Evolutionary conservation across 1,140 invertebrate genomes (phyloP), one percentile per base, ranked within the genome.

Genomic region (Zaprionus lachaisei): DNA sequence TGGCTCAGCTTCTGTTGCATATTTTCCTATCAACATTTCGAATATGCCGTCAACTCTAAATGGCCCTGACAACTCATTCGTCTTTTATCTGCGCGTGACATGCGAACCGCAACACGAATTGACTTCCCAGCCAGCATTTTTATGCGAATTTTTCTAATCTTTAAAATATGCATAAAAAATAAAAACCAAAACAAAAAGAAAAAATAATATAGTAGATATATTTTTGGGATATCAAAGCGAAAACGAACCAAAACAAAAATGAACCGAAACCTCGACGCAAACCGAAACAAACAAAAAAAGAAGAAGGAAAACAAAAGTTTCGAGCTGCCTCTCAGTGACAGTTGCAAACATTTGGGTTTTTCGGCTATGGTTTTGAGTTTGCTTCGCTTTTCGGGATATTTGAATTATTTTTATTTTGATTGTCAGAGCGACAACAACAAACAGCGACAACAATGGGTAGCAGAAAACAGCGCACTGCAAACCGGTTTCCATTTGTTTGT

Each of bases 341-440:
- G 83, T 82, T 85, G 76, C 83, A 87, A 85, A 87, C 83, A 85
- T 85, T 74, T 74, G 65, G 56, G 68, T 81, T 72, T 72, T 14
- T 17, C 61, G 58, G 20, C 38, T 22, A 34, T 38, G 57, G 77
- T 58, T 76, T 79, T 66, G 64, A 68, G 58, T 68, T 58, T 44
- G 31, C n/a, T 73, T 64, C 26, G 74, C 56, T 69, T 73, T 17
- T 62, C 41, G 60, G 41, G 60, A 41, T 54, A 73, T 67, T 69
- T 55, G 65, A 79, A 79, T 65, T 85, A 85, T 85, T 85, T 86
- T 85, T 86, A 82, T 85, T 85, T 79, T 79, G 83, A 79, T 85
- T 85, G 82, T 85, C 82, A 86, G 67, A 61, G 28, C 31, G 17
- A 15, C 55, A 65, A 54, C 34, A 54, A 49, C 67, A 76, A 49